A percentile compares a stretch with the other conserved stretches of the same genome.
Evolutionary conservation across 2,888 invertebrate species (phyloP).

Genomic region (Drosophila incognita): DNA sequence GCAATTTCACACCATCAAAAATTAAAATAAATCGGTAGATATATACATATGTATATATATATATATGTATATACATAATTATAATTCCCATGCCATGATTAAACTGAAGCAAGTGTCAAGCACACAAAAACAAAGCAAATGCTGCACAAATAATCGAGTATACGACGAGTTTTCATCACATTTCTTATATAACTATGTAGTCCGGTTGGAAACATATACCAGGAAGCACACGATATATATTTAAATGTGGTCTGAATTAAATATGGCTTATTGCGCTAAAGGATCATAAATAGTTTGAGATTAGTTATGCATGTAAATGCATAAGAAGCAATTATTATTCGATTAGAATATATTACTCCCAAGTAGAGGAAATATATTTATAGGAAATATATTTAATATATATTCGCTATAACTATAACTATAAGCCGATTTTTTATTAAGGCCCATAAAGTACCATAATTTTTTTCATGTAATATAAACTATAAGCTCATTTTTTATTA

Average conservation of each 20-base stretch:
- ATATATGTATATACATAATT: too few relatives aligned
- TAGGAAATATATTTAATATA: too few relatives aligned
- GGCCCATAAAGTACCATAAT: not conserved
- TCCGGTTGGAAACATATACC: conserved; percentile 9
- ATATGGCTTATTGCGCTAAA: not conserved
- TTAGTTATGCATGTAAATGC: not conserved
- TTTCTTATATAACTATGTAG: not conserved
- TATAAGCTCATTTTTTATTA: not conserved
- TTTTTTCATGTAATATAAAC: not conserved
- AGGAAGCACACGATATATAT: not conserved
- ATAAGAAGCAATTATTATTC: not conserved
- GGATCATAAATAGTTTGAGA: not conserved
- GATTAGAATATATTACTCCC: not conserved
- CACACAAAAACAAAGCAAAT: conserved; percentile 9
- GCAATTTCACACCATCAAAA: conserved; percentile 6
- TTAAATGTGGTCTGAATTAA: not conserved
- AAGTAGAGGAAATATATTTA: not conserved
- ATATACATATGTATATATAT: conserved; percentile 1
- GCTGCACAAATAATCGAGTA: conserved; percentile 3
- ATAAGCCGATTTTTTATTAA: not conserved
- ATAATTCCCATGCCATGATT: conserved; percentile 60
- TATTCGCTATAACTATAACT: not conserved
- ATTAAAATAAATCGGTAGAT: not conserved
- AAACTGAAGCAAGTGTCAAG: conserved; percentile 25
- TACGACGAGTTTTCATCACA: conserved; percentile 4